Evolutionary conservation across 92 coral and sea anemone species (phyloP), one percentile per base, ranked within the genome.

Genomic region (Phymanthus crucifer): DNA sequence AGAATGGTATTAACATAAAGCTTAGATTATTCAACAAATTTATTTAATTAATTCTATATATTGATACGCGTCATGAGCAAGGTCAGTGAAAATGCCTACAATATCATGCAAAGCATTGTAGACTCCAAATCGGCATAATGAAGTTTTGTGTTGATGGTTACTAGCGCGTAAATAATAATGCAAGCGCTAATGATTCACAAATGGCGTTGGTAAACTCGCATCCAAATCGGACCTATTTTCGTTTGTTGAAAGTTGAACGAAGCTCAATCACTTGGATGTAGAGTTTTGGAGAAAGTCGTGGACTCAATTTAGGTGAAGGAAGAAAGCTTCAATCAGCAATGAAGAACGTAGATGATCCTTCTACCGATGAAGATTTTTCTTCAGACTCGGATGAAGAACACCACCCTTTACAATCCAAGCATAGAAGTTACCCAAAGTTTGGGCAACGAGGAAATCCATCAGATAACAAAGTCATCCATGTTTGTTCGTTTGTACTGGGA

Each of bases 401-500:
- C 61, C 46, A 24, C 11, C 81, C 81, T 24, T 35, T 77, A 4
- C 72, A 43, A 64, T 64, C 57, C 38, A 24, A 40, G 68, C 68
- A 27, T 61, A 34, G 68, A 37, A 77, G 24, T 37, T 19, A 61
- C 19, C 68, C 48, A 29, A 36, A 54, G 26, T 36, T 33, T 23
- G 68, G 33, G 3, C 68, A 34, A 24, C 36, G 38, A 38, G 24
- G 23, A 1, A 4, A 3, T 9, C 38, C 14, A 29, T 23, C 54
- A 29, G 27, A 17, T 18, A 40, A 34, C 26, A 46, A 69, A 1
- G 18, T 77, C 4, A 35, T 77, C 29, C 52, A 77, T 40, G 65
- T 73, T 67, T 79, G 73, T n/a, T 85, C 84, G 57, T 87, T 87
- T 45, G 43, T 79, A 18, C 88, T 92, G 8, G 97, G 97, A 40